phyloP scores from a whole-genome alignment of 2,797 vertebrate species.

The Podarcis lilfordi region DNA sequence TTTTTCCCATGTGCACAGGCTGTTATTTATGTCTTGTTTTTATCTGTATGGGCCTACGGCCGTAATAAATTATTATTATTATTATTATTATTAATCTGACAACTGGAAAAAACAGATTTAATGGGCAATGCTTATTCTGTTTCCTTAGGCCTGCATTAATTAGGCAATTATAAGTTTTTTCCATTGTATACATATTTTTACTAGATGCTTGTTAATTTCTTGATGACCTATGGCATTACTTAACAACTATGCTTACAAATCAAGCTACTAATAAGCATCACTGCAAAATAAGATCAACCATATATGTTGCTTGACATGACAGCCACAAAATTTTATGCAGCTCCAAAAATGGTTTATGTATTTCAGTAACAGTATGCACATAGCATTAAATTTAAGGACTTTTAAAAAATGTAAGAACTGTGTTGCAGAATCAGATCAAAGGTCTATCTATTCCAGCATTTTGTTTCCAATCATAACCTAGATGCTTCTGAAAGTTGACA shows the following conservation, averaged over 20 bases:
- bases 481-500: conserved; percentile 11
- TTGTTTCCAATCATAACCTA: background rate
- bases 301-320: background rate
- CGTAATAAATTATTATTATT: no score
- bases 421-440: background rate
- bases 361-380: background rate
- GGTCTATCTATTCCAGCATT: background rate
- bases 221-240: background rate
- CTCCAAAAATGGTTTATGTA: background rate
- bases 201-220: background rate
- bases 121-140: background rate
- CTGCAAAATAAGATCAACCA: background rate
- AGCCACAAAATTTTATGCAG: background rate
- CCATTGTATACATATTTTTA: background rate
- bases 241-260: background rate
- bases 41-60: no score
- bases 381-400: background rate
- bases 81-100: no score
- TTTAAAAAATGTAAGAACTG: background rate
- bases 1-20: no score
- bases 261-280: conserved; percentile 10
- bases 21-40: no score
- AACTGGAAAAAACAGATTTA: background rate
- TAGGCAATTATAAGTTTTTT: background rate
- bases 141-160: background rate